Conservation (phyloP, 2,797 vertebrate genomes). For the Poecilia velifera region DNA sequence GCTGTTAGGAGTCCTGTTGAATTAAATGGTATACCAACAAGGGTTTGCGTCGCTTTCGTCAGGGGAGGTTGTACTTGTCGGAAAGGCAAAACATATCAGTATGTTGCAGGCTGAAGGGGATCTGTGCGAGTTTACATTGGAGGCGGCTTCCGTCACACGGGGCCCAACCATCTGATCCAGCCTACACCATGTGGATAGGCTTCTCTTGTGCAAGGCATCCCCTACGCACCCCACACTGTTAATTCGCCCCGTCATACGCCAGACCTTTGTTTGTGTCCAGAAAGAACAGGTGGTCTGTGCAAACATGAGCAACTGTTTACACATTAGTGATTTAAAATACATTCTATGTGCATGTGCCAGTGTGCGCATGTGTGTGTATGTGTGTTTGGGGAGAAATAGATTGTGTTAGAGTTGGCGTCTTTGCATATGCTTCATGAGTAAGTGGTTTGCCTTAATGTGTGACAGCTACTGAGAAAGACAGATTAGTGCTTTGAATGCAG, state of each 20-base stretch:
- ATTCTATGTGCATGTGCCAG: constrained; percentile 61
- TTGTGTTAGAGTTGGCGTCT: constrained; percentile 38
- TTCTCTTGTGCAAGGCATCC: constrained; percentile 74
- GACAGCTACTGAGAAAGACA: constrained; percentile 36
- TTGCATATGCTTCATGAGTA: constrained; percentile 40
- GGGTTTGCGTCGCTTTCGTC: constrained; percentile 21
- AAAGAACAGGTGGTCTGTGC: constrained; percentile 82
- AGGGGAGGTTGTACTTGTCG: constrained; percentile 44
- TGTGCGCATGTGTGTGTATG: constrained; percentile 11
- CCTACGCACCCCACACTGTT: constrained; percentile 72
- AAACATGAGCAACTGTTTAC: constrained; percentile 83
- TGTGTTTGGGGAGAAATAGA: not conserved
- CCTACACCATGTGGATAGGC: constrained; percentile 73
- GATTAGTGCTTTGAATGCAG: constrained; percentile 49
- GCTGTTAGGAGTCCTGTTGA: constrained; percentile 18
- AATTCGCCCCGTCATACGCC: constrained; percentile 67
- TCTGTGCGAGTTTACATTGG: constrained; percentile 65
- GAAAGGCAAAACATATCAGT: constrained; percentile 54
- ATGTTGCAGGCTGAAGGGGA: constrained; percentile 48
- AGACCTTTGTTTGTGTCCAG: constrained; percentile 81
- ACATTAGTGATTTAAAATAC: constrained; percentile 80
- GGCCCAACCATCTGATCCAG: constrained; percentile 79
- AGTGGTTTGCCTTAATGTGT: constrained; percentile 40
- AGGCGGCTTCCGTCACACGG: constrained; percentile 73
- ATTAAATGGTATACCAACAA: constrained; percentile 23